Evolutionary conservation across 2,113 vertebrate species (phyloP), one percentile per base, ranked within the genome.

Genomic region (Nesospiza acunhae): DNA sequence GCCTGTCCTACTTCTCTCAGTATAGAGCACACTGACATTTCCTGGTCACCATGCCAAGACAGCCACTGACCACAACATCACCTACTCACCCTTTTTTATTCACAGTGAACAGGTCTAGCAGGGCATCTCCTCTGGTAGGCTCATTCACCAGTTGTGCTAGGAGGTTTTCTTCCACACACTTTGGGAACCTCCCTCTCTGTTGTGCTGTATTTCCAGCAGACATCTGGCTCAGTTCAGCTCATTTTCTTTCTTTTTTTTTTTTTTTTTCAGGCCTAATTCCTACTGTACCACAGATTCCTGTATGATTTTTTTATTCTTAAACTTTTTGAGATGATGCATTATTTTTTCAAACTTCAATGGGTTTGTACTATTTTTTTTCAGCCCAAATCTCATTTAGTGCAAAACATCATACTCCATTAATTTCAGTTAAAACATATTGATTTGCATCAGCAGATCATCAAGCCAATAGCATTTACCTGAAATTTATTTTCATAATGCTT

Each of bases 381-480:
- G 66, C 59, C 47, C 13, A 66, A 78, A 56, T 73, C 37, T 90
- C 50, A 59, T 67, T 12, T 79, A 63, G 59, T 58, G 18, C 13
- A 79, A 87, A 68, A 18, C 11, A 73, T 56, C 37, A 77, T n/a
- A 37, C 41, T 79, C 58, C n/a, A 66, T 90, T 89, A 76, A 91
- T 87, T 94, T 87, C 23, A 83, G 37, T 79, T 82, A 60, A 89
- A 89, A 84, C 47, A 67, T 55, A 80, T 87, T 80, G 78, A 88
- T 95, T 93, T 91, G 17, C 55, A 77, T 62, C 55, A 87, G 46
- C 58, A 77, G 58, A 68, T 15, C 33, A 80, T 74, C 58, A 87
- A 66, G 30, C 11, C 55, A 76, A 91, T 20, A 76, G 5, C 24
- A 82, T 66, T 76, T 87, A 76, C 49, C 49, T 63, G n/a, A 85